Base-by-base conservation (phyloP, 2,888 invertebrate genomes). In the Parascotia fuliginaria region DNA sequence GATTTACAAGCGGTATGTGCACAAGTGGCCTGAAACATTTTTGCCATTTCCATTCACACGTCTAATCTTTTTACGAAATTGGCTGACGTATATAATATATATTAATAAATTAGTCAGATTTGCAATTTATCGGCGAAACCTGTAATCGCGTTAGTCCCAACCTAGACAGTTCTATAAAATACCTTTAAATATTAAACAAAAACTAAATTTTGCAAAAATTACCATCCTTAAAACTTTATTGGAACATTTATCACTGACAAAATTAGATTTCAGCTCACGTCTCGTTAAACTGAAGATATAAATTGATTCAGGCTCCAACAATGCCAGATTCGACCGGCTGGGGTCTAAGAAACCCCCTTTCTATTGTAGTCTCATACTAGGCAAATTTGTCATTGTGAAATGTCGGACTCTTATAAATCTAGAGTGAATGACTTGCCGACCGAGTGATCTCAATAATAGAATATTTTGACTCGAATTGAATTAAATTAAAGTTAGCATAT, bases 331-430 rank as follows among this genome's bases (percentile, higher is more conserved):
- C 29, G 22, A 12, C 32, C 29, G 40, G 32, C 33, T 42, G 36
- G 37, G 42, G 45, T 41, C 49, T 40, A 42, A 43, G 46, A 50
- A 55, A 59, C 47, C 59, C n/a, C 59, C 49, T 40, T 39, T 38
- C 36, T 43, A 59, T 62, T 61, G 50, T 61, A 34, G 14, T 14
- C 34, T 42, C 31, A 31, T 32, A 32, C 32, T 42, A 41, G 12
- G 44, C 43, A 60, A 59, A 64, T 53, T 56, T 59, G 57, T 55
- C 63, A 54, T 59, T 53, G 55, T 45, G 33, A 51, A 54, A 58
- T 53, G 50, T 47, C 29, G 44, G 41, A 31, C 29, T 37, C 42
- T 53, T 68, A 57, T 38, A n/a, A n/a, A 53, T 58, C 24, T 46
- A 44, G 44, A 47, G 52, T 41, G 55, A 38, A 59, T 56, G 37